Evolutionary conservation across 2,888 invertebrate genomes (phyloP), one percentile per base, ranked within the genome.

Genomic region (Colostygia pectinataria): DNA sequence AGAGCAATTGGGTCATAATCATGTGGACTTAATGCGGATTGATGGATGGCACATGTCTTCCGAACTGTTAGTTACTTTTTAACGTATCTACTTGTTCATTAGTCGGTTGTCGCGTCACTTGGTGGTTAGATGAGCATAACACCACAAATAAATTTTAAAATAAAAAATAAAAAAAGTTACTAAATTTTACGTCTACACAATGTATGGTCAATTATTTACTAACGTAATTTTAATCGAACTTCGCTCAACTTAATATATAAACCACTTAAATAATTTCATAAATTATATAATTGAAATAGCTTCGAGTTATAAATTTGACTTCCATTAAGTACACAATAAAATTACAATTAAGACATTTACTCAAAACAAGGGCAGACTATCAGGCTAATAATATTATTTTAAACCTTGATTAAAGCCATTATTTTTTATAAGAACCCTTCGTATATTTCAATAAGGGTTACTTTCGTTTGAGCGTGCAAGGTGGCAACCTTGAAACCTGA

Each of bases 401-500:
- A 37, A 47, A 53, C 34, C 42, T 43, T 48, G 31, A 31, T 45
- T 34, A 24, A 12, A 14, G 7, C 14, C 10, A 15, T 12, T 28
- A 14, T 14, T 43, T 2, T 1, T n/a, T 34, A 25, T 42, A 24
- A 12, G n/a, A 9, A 27, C 32, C 38, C 42, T 38, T 20, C 13
- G 6, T 0, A 4, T 25, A n/a, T 37, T 8, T 12, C 1, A 32
- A 37, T 37, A 27, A 38, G 13, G 27, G 7, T 10, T 24, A 20
- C 40, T 31, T 40, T 44, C 28, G 33, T 29, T 39, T 44, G 9
- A 8, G 14, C 18, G 5, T 7, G 6, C 6, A 14, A n/a, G 12
- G 14, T 18, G 41, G 9, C 50, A 53, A 44, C 60, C 60, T 61
- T 61, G 60, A 36, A 40, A 33, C 23, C 18, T 14, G 50, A 54